Evolutionary conservation across 2,888 invertebrate genomes (phyloP).

Genomic region (Drosophila pseudotalamancana): DNA sequence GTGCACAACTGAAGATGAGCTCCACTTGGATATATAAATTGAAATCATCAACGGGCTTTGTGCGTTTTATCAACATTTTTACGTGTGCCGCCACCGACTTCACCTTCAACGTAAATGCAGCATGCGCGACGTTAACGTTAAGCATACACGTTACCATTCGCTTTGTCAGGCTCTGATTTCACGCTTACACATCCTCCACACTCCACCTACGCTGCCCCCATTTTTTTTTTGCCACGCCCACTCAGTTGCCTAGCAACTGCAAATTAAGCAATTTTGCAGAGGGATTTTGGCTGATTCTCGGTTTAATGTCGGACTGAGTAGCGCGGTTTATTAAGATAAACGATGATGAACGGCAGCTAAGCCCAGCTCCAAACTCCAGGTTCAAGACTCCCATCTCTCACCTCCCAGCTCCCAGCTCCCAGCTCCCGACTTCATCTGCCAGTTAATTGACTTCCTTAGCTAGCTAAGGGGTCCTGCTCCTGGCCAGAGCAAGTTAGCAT

Average conservation of each 20-base stretch:
- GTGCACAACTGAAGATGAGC: conserved; percentile 72
- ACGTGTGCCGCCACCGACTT: conserved; percentile 66
- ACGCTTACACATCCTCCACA: not conserved
- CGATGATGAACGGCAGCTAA: conserved; percentile 74
- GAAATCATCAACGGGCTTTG: conserved; percentile 80
- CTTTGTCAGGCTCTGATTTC: conserved; percentile 65
- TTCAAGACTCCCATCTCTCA: conserved; percentile 6
- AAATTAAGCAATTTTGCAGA: conserved; percentile 75
- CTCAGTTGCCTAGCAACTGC: conserved; percentile 60
- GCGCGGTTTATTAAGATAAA: conserved; percentile 79
- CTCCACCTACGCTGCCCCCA: not conserved
- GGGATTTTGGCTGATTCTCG: conserved; percentile 69
- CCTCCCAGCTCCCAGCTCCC: not conserved
- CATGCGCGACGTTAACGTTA: conserved; percentile 34
- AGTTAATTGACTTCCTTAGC: conserved; percentile 63
- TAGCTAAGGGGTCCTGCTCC: conserved; percentile 11
- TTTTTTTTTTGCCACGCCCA: not conserved
- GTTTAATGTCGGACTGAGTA: conserved; percentile 77
- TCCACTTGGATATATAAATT: conserved; percentile 80
- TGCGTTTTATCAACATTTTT: conserved; percentile 80
- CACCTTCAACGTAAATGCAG: conserved; percentile 55
- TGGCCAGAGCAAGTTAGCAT: conserved; percentile 37
- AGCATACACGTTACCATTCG: conserved; percentile 48
- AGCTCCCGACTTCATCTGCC: conserved; percentile 9
- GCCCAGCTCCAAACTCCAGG: conserved; percentile 18